phyloP scores from a whole-genome alignment of 2,113 vertebrate genomes.

The Chiloscyllium plagiosum region DNA sequence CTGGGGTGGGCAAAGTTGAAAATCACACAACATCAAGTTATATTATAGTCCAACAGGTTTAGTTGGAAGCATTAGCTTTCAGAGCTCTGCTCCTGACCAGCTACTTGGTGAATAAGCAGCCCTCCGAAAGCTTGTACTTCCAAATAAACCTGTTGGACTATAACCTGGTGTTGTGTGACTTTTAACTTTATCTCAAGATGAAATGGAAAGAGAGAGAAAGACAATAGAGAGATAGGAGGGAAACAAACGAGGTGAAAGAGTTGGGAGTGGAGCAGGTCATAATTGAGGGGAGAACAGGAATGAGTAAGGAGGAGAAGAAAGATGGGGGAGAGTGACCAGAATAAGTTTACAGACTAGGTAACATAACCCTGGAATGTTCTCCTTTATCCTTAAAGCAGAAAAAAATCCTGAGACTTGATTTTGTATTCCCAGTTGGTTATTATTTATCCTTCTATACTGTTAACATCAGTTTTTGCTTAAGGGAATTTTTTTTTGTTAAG shows the following conservation, averaged over 20 bases:
- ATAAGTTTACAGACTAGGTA: neutral
- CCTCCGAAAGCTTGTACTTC: too few relatives aligned
- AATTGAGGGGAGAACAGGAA: neutral
- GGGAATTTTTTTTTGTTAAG: constrained; percentile 47
- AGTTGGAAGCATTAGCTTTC: too few relatives aligned
- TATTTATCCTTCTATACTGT: constrained; percentile 68
- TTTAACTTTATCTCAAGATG: neutral
- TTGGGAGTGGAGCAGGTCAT: accelerated
- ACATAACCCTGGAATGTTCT: neutral
- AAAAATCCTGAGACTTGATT: neutral
- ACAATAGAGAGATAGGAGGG: accelerated
- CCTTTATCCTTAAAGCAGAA: neutral
- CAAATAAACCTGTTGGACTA: too few relatives aligned
- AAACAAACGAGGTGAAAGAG: neutral
- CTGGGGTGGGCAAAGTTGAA: too few relatives aligned
- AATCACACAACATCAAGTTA: too few relatives aligned
- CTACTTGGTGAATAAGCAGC: too few relatives aligned
- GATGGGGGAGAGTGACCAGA: neutral
- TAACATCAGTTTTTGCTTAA: constrained; percentile 76
- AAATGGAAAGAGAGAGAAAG: neutral
- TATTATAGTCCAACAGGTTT: too few relatives aligned
- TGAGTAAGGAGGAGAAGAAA: accelerated
- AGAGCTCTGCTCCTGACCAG: too few relatives aligned
- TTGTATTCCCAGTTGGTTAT: neutral
- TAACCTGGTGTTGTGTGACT: too few relatives aligned